These are phyloP conservation scores for Pedetes capensis DNA, from an alignment of 2,113 vertebrate species.

Conservation along the genomic window DNA sequence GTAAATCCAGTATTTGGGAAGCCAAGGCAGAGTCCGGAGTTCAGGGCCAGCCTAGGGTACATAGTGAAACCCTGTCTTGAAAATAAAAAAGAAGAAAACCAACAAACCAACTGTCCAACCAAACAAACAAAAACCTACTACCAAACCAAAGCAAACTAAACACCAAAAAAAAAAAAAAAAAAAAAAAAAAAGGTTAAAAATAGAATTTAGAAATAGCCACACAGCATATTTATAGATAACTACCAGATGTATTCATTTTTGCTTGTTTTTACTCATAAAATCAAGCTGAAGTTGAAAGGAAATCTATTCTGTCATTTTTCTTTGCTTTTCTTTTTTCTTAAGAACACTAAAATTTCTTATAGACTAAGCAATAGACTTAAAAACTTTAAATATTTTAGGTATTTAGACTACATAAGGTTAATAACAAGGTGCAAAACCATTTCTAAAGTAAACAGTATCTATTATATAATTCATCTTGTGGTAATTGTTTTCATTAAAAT, in stretches of 20 bases:
- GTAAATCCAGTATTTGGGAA: too few species aligned
- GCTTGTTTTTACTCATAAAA: conserved; percentile 69
- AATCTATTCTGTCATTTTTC: conserved; percentile 11
- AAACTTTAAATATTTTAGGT: conserved; percentile 50
- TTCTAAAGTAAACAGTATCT: conserved; percentile 36
- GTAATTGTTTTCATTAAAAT: conserved; percentile 28
- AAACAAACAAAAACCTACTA: too few species aligned
- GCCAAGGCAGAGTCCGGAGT: too few species aligned
- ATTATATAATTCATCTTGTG: not conserved
- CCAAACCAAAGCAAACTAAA: too few species aligned
- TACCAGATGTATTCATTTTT: conserved; percentile 60
- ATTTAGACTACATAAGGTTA: conserved; percentile 38
- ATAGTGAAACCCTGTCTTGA: too few species aligned
- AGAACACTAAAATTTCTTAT: conserved; percentile 4
- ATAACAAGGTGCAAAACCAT: not conserved
- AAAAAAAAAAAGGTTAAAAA: too few species aligned
- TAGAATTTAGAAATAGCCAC: conserved; percentile 66
- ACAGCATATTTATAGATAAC: conserved; percentile 74
- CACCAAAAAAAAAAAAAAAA: too few species aligned
- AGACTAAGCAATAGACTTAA: conserved; percentile 47
- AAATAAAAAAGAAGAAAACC: too few species aligned
- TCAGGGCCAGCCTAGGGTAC: too few species aligned
- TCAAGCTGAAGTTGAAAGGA: conserved; percentile 73
- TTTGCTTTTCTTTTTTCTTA: conserved; percentile 66
- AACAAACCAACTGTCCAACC: too few species aligned